Evolutionary conservation across 2,888 invertebrate genomes (phyloP), one percentile per base, ranked within the genome.

Genomic region (Dynastes grantii): DNA sequence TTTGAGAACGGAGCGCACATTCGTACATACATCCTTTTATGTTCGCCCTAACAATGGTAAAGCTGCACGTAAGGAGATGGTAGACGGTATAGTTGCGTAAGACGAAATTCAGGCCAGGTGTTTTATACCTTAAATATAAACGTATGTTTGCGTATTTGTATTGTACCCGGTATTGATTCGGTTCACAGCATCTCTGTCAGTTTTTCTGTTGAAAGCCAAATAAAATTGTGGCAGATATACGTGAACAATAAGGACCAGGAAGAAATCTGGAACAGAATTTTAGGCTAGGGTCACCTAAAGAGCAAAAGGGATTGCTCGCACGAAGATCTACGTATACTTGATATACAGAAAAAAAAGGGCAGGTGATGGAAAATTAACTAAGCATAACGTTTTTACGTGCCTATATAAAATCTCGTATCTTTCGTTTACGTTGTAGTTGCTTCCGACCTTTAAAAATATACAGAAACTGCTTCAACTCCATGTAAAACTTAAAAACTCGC

Each of bases 51-150:
- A 84, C 84, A 84, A 84, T 84, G 81, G 77, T 81, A 83, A 73
- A 73, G 73, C 83, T 84, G 83, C 84, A 84, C 68, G 82, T 78
- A 83, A 83, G 82, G 58, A 73, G 84, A 85, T 84, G 84, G 83
- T 84, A 83, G 84, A 84, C 85, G 85, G 55, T 58, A 22, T 22
- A 58, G 85, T 86, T 85, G 83, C 84, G 85, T 83, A 86, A 85
- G 86, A 86, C 85, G 86, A 84, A 85, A 85, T 82, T 81, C 80
- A 80, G 85, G 81, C 87, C 87, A 87, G 87, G 87, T 87, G 87
- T 87, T 87, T 87, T 86, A 84, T 73, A 73, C 73, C 73, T 63
- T 29, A 73, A 73, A 73, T 61, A 40, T 61, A 73, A 73, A 73
- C 73, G 73, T 58, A 73, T 37, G 40, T 73, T 58, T 58, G 73